Evolutionary conservation across 2,113 vertebrate genomes (phyloP).

Genomic region (Mormyrus lacerda): DNA sequence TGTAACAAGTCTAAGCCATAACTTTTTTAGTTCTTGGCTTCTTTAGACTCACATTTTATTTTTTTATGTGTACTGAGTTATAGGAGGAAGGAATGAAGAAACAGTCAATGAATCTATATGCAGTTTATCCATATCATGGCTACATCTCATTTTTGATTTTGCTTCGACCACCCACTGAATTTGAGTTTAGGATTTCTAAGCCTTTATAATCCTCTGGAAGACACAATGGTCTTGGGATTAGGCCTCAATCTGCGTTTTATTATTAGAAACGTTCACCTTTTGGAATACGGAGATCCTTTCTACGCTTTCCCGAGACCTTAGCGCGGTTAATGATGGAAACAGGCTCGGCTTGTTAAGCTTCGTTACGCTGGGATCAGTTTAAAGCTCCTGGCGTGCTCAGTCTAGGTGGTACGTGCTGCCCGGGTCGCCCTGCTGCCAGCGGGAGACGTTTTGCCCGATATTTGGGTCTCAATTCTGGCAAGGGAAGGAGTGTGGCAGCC

Average conservation of each 20-base stretch:
- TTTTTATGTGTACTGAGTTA: conserved; percentile 43
- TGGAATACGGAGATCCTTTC: not conserved
- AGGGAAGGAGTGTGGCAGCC: not conserved
- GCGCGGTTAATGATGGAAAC: not conserved
- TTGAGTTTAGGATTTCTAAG: conserved; percentile 35
- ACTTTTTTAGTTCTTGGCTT: not conserved
- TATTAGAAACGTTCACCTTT: conserved; percentile 34
- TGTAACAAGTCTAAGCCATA: not conserved
- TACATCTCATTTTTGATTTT: conserved; percentile 39
- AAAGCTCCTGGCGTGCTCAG: not conserved
- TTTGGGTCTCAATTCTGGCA: not conserved
- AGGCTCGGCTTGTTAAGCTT: not conserved
- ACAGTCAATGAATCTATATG: not conserved
- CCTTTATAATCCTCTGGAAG: conserved; percentile 25
- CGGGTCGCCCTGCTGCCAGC: not conserved
- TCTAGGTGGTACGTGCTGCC: not conserved
- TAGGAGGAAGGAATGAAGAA: conserved; percentile 3
- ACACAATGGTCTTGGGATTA: conserved; percentile 31
- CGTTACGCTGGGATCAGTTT: not conserved
- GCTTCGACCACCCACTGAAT: conserved; percentile 55
- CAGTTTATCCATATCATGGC: not conserved
- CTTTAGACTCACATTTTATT: not conserved
- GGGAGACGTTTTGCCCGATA: not conserved
- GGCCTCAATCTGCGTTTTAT: conserved; percentile 29
- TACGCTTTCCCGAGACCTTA: not conserved